Percentiles rank a stretch among this genome's conserved stretches.
phyloP scores from a whole-genome alignment of 1,140 invertebrate species.

The Drosophila malerkotliana region DNA sequence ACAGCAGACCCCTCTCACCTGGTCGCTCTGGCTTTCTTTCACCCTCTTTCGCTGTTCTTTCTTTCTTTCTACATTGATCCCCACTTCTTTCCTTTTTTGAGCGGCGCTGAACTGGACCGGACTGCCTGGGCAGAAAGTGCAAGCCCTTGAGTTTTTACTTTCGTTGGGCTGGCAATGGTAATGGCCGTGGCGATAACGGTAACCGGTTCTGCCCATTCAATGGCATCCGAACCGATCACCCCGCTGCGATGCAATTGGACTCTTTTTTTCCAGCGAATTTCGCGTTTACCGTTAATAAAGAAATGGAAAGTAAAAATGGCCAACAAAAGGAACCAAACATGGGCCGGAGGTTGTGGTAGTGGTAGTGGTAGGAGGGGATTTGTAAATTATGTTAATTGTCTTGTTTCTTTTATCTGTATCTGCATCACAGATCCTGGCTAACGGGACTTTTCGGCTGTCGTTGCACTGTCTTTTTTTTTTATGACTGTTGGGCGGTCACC shows the following conservation, averaged over 20 bases:
- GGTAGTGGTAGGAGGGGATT: constrained; percentile 12
- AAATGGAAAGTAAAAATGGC: constrained; percentile 73
- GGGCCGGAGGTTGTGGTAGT: neutral
- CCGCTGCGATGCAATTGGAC: constrained; percentile 43
- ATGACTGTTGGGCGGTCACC: neutral
- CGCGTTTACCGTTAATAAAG: constrained; percentile 72
- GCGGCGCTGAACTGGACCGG: constrained; percentile 30
- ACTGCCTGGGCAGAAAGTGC: constrained; percentile 74
- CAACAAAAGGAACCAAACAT: constrained; percentile 25
- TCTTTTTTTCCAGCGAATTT: constrained; percentile 54
- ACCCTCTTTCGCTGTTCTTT: constrained; percentile 39
- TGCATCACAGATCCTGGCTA: constrained; percentile 59
- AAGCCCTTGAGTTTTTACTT: constrained; percentile 84
- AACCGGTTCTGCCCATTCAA: constrained; percentile 66
- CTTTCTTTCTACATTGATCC: constrained; percentile 11
- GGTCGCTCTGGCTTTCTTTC: constrained; percentile 39
- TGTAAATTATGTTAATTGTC: constrained; percentile 77
- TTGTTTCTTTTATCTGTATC: constrained; percentile 43
- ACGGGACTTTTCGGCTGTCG: constrained; percentile 50
- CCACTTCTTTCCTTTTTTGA: constrained; percentile 18
- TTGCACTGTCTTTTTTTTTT: constrained; percentile 4
- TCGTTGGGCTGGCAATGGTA: constrained; percentile 47
- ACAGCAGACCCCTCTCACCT: neutral
- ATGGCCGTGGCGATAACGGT: constrained; percentile 7
- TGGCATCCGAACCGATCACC: constrained; percentile 36